Percentiles rank a stretch among this genome's conserved stretches.
Conservation (phyloP, 2,888 invertebrate genomes). For the Nysson spinosus region DNA sequence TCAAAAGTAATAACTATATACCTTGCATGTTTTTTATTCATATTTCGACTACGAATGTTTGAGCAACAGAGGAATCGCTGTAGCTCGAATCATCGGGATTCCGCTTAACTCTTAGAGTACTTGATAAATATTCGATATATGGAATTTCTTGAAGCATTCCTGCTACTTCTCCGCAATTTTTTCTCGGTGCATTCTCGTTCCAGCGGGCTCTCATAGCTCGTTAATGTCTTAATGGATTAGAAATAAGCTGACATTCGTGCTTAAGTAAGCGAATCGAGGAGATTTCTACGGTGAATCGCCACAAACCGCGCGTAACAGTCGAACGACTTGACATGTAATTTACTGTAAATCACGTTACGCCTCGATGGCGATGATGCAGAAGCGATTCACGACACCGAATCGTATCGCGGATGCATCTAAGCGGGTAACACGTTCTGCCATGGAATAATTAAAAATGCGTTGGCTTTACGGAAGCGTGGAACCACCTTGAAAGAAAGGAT, state of each 20-base stretch:
- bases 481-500: not conserved
- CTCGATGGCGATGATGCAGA: slow-evolving; percentile 30
- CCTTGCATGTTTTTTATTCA: too few species aligned
- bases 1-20: too few species aligned
- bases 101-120: too few species aligned
- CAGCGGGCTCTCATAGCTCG: too few species aligned
- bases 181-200: too few species aligned
- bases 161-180: too few species aligned
- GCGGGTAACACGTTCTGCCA: slow-evolving; percentile 26
- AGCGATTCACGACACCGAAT: slow-evolving; percentile 18
- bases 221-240: not conserved
- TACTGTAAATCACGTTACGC: slow-evolving; percentile 46
- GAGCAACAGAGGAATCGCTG: too few species aligned
- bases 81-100: too few species aligned
- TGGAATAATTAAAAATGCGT: slow-evolving; percentile 30
- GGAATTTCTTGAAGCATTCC: too few species aligned
- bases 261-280: slow-evolving; percentile 4
- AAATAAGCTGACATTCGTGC: slow-evolving; percentile 1
- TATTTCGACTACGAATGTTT: too few species aligned
- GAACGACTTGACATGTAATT: slow-evolving; percentile 45
- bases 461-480: slow-evolving; percentile 2
- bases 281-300: slow-evolving; percentile 8
- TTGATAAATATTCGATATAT: too few species aligned
- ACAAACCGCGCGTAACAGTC: slow-evolving; percentile 5
- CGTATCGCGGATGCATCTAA: slow-evolving; percentile 16